Evolutionary conservation across 2,888 invertebrate species (phyloP), one percentile per base, ranked within the genome.

Genomic region (Eupithecia vulgata): DNA sequence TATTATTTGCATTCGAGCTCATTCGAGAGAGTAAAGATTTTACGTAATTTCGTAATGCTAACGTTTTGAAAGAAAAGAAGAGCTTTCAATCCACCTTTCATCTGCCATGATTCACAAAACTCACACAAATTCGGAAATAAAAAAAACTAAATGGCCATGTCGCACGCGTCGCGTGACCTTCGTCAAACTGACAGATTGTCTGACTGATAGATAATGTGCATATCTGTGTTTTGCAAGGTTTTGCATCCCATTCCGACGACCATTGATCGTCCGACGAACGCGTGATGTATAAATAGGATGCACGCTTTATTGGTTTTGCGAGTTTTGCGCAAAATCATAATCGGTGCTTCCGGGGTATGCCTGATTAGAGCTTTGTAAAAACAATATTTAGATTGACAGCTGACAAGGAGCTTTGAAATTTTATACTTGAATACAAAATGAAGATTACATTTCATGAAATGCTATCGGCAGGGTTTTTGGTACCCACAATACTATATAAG

Each of bases 121-220:
- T 66, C 62, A 67, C 62, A 57, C 59, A 65, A 57, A 67, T 25
- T 25, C n/a, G 35, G 1, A 70, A 59, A 65, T 21, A 52, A 82
- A 84, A 86, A 86, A 87, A 81, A 74, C 76, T 85, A 85, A 87
- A 88, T 84, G 85, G 85, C 81, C 84, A 77, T 89, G 91, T 91
- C 85, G 89, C 92, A 92, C 91, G 91, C 90, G 92, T 88, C 86
- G 80, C 83, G 82, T 89, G 91, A 94, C 93, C 94, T 92, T 93
- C 93, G 92, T 94, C 94, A 94, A 88, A 87, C 85, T 93, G 94
- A 93, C 94, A 91, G 88, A 89, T 92, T 91, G 67, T 65, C 75
- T 67, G 30, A 64, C 85, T 92, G 93, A 93, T 93, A 91, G 88
- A 88, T 92, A 91, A 85, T 84, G 86, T 83, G 85, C 91, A 88